Evolutionary conservation across 2,113 vertebrate species (phyloP).

Genomic region (Gila orcuttii): DNA sequence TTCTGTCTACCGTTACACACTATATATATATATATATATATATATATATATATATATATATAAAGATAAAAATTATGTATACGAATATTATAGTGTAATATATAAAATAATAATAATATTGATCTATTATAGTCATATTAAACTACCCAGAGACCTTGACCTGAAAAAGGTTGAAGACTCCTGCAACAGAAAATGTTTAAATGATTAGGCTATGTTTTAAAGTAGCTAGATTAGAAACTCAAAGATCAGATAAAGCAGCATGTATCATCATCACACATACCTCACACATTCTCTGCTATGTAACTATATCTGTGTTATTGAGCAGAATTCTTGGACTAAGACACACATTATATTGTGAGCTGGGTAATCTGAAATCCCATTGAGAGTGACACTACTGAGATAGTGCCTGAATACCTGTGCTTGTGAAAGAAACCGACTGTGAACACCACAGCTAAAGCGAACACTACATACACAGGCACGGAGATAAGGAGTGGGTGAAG

Average conservation of each 20-base stretch:
- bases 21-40: too few relatives aligned
- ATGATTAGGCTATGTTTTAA: too few relatives aligned
- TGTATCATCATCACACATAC: background rate
- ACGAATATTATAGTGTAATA: too few relatives aligned
- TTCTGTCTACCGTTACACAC: too few relatives aligned
- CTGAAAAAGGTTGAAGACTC: background rate
- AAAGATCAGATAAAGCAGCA: background rate
- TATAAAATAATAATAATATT: too few relatives aligned
- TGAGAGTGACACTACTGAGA: conserved; percentile 53
- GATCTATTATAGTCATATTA: too few relatives aligned
- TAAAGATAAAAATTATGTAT: too few relatives aligned
- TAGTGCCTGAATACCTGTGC: conserved; percentile 50
- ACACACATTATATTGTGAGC: conserved; percentile 33
- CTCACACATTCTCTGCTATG: conserved; percentile 1
- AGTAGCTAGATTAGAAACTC: background rate
- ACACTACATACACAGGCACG: conserved; percentile 38
- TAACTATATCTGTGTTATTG: conserved; percentile 43
- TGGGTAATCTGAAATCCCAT: conserved; percentile 38
- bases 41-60: too few relatives aligned
- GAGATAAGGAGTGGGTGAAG: conserved; percentile 20
- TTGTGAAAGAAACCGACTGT: conserved; percentile 51
- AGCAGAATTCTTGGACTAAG: conserved; percentile 54
- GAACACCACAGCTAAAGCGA: background rate
- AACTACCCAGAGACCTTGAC: background rate
- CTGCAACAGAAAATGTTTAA: background rate